Conservation (phyloP, 2,888 invertebrate genomes). For the Athalia circularis region DNA sequence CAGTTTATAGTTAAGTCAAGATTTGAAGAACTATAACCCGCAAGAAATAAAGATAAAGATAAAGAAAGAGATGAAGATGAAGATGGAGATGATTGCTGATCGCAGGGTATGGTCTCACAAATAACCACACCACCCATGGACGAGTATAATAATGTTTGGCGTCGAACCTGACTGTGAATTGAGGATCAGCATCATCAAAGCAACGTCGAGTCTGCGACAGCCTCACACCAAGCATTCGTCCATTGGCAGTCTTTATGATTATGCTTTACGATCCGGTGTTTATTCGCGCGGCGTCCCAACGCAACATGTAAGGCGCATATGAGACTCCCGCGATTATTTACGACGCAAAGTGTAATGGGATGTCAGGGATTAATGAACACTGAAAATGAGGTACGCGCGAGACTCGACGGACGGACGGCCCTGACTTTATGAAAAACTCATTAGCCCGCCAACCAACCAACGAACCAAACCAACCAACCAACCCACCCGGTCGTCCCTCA, state of each 20-base stretch:
- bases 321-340: constrained; percentile 64
- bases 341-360: constrained; percentile 67
- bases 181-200: constrained; percentile 12
- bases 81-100: not conserved
- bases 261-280: constrained; percentile 62
- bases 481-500: constrained; percentile 31
- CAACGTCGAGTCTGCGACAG: constrained; percentile 19
- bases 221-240: constrained; percentile 47
- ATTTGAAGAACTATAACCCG: too few species aligned
- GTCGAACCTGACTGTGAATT: not conserved
- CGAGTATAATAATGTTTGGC: not conserved
- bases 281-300: constrained; percentile 51
- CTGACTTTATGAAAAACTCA: constrained; percentile 48
- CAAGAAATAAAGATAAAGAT: too few species aligned
- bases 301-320: constrained; percentile 57
- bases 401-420: constrained; percentile 23
- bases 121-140: constrained; percentile 26
- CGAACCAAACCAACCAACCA: not conserved
- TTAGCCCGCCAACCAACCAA: constrained; percentile 27
- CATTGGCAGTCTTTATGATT: constrained; percentile 59
- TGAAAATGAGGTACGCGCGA: constrained; percentile 56
- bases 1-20: too few species aligned
- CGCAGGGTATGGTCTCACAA: constrained; percentile 1
- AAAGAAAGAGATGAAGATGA: too few species aligned
- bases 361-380: constrained; percentile 70